phyloP scores from a whole-genome alignment of 2,888 invertebrate genomes.

The Melieria omissa region DNA sequence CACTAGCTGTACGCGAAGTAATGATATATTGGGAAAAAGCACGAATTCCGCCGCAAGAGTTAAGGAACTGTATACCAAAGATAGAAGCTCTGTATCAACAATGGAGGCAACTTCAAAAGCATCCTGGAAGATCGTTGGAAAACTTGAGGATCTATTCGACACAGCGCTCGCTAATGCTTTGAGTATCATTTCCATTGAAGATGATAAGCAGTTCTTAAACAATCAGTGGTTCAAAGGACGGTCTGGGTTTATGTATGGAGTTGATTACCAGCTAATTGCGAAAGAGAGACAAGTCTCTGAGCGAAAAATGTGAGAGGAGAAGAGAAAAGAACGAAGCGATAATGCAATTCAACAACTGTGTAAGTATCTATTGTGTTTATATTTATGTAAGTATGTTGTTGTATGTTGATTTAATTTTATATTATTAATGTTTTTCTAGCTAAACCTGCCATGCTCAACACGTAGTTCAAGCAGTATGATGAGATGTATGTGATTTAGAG shows the following conservation, averaged over 20 bases:
- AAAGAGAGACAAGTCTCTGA: too few species aligned
- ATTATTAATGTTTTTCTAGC: constrained; percentile 3
- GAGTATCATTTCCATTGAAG: constrained; percentile 14
- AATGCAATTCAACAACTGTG: too few species aligned
- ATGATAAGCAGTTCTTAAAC: constrained; percentile 18
- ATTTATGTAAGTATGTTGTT: too few species aligned
- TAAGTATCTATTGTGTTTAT: too few species aligned
- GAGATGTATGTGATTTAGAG: background rate
- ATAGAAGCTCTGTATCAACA: constrained; percentile 4
- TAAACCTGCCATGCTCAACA: background rate
- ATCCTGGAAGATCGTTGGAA: constrained; percentile 5
- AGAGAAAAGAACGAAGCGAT: too few species aligned
- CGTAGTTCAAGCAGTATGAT: constrained; percentile 4
- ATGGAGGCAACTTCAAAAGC: constrained; percentile 11
- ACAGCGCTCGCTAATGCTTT: constrained; percentile 20
- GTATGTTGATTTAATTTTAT: constrained; percentile 2
- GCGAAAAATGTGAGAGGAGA: too few species aligned
- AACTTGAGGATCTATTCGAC: constrained; percentile 22
- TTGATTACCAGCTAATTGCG: too few species aligned
- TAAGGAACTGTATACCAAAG: constrained; percentile 13
- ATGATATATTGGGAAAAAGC: too few species aligned
- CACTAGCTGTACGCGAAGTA: constrained; percentile 13
- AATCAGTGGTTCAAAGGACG: constrained; percentile 5
- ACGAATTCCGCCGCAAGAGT: too few species aligned
- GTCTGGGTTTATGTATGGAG: too few species aligned